Base-by-base conservation (phyloP, 2,797 vertebrate species). In the Lacerta agilis region DNA sequence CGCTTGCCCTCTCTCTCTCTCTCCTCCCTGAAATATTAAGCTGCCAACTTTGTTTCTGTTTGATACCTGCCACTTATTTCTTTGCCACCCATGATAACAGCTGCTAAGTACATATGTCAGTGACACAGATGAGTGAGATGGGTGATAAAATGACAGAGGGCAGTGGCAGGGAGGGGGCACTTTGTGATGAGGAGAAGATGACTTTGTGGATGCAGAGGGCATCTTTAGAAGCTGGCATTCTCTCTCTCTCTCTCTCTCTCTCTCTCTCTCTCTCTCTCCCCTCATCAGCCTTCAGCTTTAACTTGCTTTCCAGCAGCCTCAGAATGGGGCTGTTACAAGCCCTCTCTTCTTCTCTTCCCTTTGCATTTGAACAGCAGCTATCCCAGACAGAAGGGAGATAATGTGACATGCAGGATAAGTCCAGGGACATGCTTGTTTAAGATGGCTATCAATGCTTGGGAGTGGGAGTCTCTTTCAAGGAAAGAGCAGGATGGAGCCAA, bases 401-500 rank as follows among this genome's bases (percentile, higher is more conserved):
- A 96, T 95, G 95, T 93, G 92, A 87, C 91, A 88, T 25, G 25
- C 92, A 86, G 95, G 94, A 95, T 89, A 89, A 85, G 90, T 79
- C 89, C 71, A 90, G 84, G 87, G 79, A 89, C 82, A 78, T 94
- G 89, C 96, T 97, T 96, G 93, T 94, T 94, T 96, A 95, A 96
- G 96, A 97, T 97, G 91, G 87, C 92, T 97, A 97, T 97, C 96
- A 0, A 92, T 83, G 91, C 87, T 93, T 91, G 94, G 94, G 94
- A 95, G 91, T 94, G 94, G 95, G 96, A 95, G 94, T 79, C 66
- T 84, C 88, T 92, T 90, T 90, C 86, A 89, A 92, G 91, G 92
- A 90, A 94, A 94, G 92, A 90, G 91, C 95, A 97, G 95, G 95
- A 96, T 96, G 95, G 94, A 93, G 94, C 92, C 96, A 95, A 92